Conservation (phyloP, 2,113 vertebrate genomes). For the Bubo scandiacus region DNA sequence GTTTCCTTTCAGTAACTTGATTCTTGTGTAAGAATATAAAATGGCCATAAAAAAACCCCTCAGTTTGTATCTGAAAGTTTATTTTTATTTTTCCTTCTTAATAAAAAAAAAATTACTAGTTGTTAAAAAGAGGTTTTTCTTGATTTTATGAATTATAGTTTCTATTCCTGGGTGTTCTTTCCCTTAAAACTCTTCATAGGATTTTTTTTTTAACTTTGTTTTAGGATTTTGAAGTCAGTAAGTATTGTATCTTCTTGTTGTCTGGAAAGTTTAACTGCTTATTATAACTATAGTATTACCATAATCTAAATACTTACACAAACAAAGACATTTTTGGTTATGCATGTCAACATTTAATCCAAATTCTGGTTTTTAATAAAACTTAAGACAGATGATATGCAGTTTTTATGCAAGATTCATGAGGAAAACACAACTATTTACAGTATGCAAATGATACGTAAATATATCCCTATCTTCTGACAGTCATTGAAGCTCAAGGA, state of each 20-base stretch:
- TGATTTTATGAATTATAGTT: neutral
- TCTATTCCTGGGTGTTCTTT: neutral
- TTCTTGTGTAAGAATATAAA: neutral
- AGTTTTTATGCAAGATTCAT: conserved; percentile 24
- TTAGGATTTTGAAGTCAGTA: neutral
- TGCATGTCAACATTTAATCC: neutral
- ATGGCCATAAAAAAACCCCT: neutral
- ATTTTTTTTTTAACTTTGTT: neutral
- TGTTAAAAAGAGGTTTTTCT: neutral
- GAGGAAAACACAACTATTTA: conserved; percentile 18
- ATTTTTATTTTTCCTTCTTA: neutral
- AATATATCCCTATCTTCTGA: conserved; percentile 21
- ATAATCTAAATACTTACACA: neutral
- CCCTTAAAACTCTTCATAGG: neutral
- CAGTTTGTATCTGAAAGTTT: neutral
- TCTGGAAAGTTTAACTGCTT: neutral
- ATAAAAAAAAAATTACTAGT: neutral
- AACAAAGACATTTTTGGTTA: conserved; percentile 6
- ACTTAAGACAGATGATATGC: neutral
- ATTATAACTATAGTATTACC: neutral
- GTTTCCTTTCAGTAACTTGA: neutral
- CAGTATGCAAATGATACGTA: conserved; percentile 39
- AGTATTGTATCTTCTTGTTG: neutral
- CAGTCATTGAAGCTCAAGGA: conserved; percentile 42
- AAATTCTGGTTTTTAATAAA: conserved; percentile 33